Base-by-base conservation (phyloP, 2,797 vertebrate genomes). In the Meriones psammophilus region DNA sequence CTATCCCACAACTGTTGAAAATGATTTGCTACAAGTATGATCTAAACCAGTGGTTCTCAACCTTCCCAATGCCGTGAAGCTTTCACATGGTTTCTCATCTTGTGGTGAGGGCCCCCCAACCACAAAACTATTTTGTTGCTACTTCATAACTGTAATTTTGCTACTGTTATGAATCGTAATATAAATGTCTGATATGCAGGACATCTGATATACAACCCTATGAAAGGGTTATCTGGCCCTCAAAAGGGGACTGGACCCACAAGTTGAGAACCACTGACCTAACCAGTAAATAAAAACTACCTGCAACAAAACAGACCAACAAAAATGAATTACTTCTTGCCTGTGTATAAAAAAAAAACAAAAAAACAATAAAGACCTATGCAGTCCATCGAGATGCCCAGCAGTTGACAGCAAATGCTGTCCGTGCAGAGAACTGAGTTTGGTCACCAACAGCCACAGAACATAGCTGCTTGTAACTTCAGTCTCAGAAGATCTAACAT, bases 251-350 rank as follows among this genome's bases (percentile, higher is more conserved):
- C 9, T 15, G 28, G 42, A 46, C 17, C 42, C 60, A 84, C 8
- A 84, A 64, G 28, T 7, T 66, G 39, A 66, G 9, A 84, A 84
- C 28, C 28, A 66, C 2, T 66, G 62, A 66, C 46, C 4, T 84
- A 66, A 84, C 81, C 62, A 66, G 46, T 84, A 33, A 30, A 66
- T 85, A 68, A 94, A 39, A 5, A 77, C 22, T 9, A 83, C 68
- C 50, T 86, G 18, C 30, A 58, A 91, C 33, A 84, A 88, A 85
- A 12, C 39, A 42, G 62, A 62, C 50, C 50, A 50, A 50, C 79
- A 93, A 54, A 92, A 80, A 12, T 68, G 30, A 95, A 92, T 92
- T 78, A 39, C n/a, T 76, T 80, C 12, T 84, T 73, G 56, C 1
- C 33, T 92, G 76, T 36, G 66, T 62, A 22, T 42, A 84, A 42